phyloP scores from a whole-genome alignment of 2,113 vertebrate genomes.

The Furnarius figulus region DNA sequence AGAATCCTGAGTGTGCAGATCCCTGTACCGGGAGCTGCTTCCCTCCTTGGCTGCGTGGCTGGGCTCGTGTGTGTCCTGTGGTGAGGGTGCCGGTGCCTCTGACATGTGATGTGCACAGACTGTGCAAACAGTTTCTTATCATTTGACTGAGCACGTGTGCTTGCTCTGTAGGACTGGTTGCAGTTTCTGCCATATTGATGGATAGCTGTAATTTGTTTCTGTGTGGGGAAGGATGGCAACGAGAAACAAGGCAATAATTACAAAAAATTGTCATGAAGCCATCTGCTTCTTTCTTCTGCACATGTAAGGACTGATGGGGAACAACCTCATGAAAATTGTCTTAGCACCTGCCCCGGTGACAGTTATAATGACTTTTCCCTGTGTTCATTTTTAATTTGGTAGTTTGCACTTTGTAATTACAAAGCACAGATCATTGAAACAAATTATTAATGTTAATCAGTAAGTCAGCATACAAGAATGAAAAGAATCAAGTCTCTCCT shows the following conservation, averaged over 20 bases:
- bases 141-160: neutral
- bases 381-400: neutral
- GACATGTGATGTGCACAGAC: accelerated
- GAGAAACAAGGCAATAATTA: neutral
- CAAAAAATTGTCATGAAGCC: neutral
- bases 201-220: neutral
- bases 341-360: neutral
- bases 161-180: neutral
- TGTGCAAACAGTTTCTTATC: neutral
- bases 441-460: neutral
- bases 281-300: neutral
- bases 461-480: slow-evolving; percentile 17
- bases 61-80: neutral
- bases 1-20: accelerated
- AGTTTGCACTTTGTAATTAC: neutral
- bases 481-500: neutral
- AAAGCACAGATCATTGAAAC: neutral
- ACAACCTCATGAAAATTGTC: neutral
- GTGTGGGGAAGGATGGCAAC: neutral
- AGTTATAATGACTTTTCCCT: neutral
- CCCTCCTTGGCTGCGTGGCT: neutral
- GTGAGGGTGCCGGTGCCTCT: neutral
- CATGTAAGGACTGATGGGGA: neutral
- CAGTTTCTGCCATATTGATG: neutral
- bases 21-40: accelerated